A percentile compares a stretch with the other conserved stretches of the same genome.
Conservation (phyloP, 1,140 invertebrate species). For the Nephila pilipes region DNA sequence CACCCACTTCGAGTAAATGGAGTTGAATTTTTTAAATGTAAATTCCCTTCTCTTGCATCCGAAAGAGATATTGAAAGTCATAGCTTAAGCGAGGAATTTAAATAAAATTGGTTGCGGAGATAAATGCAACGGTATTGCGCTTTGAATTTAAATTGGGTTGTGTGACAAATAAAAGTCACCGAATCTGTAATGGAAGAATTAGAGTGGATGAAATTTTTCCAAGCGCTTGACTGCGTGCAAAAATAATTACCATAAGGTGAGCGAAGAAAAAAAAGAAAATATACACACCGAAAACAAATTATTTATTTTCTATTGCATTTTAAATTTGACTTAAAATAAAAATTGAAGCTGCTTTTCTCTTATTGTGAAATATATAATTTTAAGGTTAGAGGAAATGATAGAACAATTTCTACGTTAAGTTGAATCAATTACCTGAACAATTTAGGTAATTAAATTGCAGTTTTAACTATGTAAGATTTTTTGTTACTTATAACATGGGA, state of each 20-base stretch:
- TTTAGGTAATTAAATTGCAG: neutral
- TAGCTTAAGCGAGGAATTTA: conserved; percentile 63
- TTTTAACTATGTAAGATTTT: neutral
- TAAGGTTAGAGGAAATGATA: neutral
- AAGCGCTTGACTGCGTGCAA: neutral
- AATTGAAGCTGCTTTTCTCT: neutral
- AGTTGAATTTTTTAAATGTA: conserved; percentile 55
- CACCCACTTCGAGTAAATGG: conserved; percentile 33
- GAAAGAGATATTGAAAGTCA: conserved; percentile 74
- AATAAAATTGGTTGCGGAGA: conserved; percentile 60
- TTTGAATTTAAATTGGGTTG: conserved; percentile 60
- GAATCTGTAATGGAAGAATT: conserved; percentile 59
- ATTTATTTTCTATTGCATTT: conserved; percentile 34
- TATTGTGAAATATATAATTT: neutral
- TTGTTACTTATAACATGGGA: neutral
- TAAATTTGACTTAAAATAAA: neutral
- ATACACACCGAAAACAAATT: conserved; percentile 4
- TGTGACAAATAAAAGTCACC: conserved; percentile 61
- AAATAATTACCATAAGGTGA: conserved; percentile 47
- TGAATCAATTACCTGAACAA: neutral
- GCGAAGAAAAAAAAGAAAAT: conserved; percentile 15
- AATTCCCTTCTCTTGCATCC: conserved; percentile 42
- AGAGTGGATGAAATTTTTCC: conserved; percentile 40
- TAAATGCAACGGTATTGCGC: conserved; percentile 46
- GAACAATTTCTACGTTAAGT: neutral